Base-by-base conservation (phyloP, 2,888 invertebrate genomes). In the Dasysyrphus tricinctus region DNA sequence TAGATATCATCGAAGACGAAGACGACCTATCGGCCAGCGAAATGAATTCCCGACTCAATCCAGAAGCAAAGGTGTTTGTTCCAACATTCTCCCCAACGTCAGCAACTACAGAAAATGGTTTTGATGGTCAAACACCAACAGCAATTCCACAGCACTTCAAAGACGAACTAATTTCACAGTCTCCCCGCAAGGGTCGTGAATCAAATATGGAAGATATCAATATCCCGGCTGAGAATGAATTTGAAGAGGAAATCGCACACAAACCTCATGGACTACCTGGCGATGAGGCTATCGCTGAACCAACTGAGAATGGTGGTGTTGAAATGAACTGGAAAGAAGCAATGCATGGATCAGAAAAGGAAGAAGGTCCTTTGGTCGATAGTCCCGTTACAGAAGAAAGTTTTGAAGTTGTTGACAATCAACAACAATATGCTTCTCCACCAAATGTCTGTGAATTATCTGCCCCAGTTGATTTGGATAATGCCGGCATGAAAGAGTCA, bases 41-140 rank as follows among this genome's bases (percentile, higher is more conserved):
- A 90, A 95, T 96, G 93, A 95, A 95, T 93, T 97, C 96, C 56
- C 96, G 96, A 81, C 92, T 97, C 88, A 97, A 97, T 93, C 97
- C 97, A 0, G 95, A 97, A 90, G 97, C 97, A 19, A 96, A 96
- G n/a, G 97, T 96, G 93, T 97, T 97, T 92, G 94, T 97, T 80
- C 92, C 92, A 4, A 89, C 88, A 16, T 90, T 90, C 34, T 67
- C 67, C 82, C 94, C 95, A 7, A 94, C 95, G 0, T 94, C 95
- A 49, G 37, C 37, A 14, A 5, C 74, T 56, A 7, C 16, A 8
- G 78, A 85, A 14, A 82, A 83, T 56, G 88, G 81, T n/a, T 88
- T 73, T 61, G 70, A 32, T 54, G 51, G 72, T 5, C 59, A 69
- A 9, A 44, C 73, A 49, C 69, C 82, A 16, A 75, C 37, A 32